Evolutionary conservation across 2,888 invertebrate species (phyloP), one percentile per base, ranked within the genome.

Genomic region (Rotaria magnacalcarata): DNA sequence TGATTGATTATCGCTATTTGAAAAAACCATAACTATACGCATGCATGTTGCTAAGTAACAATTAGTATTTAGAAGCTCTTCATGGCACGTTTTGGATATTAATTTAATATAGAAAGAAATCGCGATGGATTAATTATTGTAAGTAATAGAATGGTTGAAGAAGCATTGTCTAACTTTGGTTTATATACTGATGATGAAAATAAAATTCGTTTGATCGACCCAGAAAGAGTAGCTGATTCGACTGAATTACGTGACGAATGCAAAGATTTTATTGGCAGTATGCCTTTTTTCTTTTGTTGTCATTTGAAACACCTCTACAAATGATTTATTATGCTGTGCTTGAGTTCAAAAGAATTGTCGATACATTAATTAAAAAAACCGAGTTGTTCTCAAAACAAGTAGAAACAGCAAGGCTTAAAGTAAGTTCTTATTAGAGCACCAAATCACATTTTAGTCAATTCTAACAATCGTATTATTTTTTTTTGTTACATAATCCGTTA

Each of bases 161-260:
- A 91, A 89, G 90, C 90, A 34, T 88, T 91, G 16, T 89, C 90
- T 2, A 89, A 89, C 88, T 90, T 91, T 86, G 95, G 96, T 85
- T 93, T 97, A 86, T 95, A 94, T 91, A 95, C 96, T 88, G 96
- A 97, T 90, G 96, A 97, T 91, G 93, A 95, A 84, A 94, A 94
- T 90, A 95, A 95, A 91, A 93, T 95, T 87, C 92, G 95, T 84
- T 94, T 95, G 87, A 92, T 95, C 87, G 94, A 95, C 90, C 95
- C 95, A 0, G 94, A 94, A 88, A 93, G 94, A 74, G 92, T 94
- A 21, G 94, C 94, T 89, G 94, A 96, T 91, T 95, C 95, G 5
- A 93, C 93, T 87, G 94, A 96, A 90, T 91, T 96, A 85, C 94
- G 94, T 91, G 94, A 95, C 89, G 95, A 95, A 90, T 96, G 96